Evolutionary conservation across 2,888 invertebrate genomes (phyloP), one percentile per base, ranked within the genome.

Genomic region (Zygothrica quintamaculata): DNA sequence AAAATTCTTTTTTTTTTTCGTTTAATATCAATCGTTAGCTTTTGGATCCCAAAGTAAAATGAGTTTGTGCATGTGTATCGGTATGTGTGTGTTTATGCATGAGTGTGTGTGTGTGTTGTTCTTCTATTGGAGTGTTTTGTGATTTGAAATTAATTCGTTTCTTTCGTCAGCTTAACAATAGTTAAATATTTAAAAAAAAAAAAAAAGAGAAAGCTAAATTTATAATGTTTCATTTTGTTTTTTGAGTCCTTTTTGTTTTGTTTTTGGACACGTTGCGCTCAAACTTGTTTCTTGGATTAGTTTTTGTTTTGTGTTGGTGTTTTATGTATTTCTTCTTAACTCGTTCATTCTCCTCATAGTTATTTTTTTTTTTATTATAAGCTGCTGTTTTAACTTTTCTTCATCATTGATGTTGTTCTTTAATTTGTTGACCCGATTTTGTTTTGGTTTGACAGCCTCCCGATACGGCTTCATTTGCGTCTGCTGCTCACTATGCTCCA

Each of bases 381-480:
- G 37, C 36, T 56, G 46, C 40, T 33, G n/a, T 47, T 44, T 43
- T 42, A 7, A 29, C 12, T 22, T 22, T 22, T 5, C 18, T 22
- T 22, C 5, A 3, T 22, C 34, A 46, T 36, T 37, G 22, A 40
- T 47, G 29, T 15, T 56, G 61, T 61, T 73, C 73, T 29, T 53
- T n/a, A n/a, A n/a, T n/a, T 15, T 31, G 43, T 37, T 65, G 61
- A 73, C 57, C 77, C 77, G 77, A 77, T 66, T 76, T 77, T 65
- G 58, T 80, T n/a, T 74, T 73, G 71, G 61, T 73, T 69, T 56
- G 48, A 72, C 77, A 84, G 88, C 89, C 89, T 89, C 89, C 89
- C 89, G 89, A 88, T 89, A 88, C 79, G 77, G 78, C 67, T 73
- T 89, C 70, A 87, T 88, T 88, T 89, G 75, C 88, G 88, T 72